A percentile compares a stretch with the other conserved stretches of the same genome.
phyloP scores from a whole-genome alignment of 2,888 invertebrate genomes.

The Rotaria socialis region DNA sequence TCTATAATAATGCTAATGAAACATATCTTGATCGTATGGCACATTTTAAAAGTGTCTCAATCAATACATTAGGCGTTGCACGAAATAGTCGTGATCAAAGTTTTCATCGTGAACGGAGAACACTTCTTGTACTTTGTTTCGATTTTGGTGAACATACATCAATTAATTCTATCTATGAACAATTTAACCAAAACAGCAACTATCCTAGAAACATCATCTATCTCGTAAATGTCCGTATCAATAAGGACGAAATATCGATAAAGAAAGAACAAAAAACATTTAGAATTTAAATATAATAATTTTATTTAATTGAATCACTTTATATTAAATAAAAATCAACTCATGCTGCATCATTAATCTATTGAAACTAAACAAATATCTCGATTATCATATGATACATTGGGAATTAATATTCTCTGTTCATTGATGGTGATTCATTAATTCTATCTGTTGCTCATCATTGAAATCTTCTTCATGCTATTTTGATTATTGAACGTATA shows the following conservation, averaged over 20 bases:
- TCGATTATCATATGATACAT: too few relatives aligned
- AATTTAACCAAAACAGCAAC: too few relatives aligned
- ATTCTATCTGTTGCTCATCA: background rate
- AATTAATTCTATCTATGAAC: too few relatives aligned
- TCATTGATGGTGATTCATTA: background rate
- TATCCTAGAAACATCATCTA: too few relatives aligned
- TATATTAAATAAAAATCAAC: too few relatives aligned
- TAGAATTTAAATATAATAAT: too few relatives aligned
- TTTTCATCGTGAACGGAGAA: background rate
- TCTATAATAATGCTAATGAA: background rate
- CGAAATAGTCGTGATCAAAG: background rate
- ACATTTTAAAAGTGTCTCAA: background rate
- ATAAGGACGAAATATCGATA: too few relatives aligned
- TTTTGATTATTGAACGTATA: background rate
- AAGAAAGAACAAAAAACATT: too few relatives aligned
- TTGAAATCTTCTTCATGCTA: background rate
- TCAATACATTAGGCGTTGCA: background rate
- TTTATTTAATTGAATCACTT: too few relatives aligned
- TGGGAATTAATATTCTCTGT: background rate
- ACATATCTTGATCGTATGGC: background rate
- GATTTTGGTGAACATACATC: constrained; percentile 8
- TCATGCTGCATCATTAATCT: too few relatives aligned
- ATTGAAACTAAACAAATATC: too few relatives aligned
- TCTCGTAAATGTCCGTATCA: too few relatives aligned
- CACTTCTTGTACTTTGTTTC: background rate